Percentiles rank a stretch among this genome's conserved stretches.
phyloP scores from a whole-genome alignment of 2,888 invertebrate genomes.

The Diplolepis rosae region DNA sequence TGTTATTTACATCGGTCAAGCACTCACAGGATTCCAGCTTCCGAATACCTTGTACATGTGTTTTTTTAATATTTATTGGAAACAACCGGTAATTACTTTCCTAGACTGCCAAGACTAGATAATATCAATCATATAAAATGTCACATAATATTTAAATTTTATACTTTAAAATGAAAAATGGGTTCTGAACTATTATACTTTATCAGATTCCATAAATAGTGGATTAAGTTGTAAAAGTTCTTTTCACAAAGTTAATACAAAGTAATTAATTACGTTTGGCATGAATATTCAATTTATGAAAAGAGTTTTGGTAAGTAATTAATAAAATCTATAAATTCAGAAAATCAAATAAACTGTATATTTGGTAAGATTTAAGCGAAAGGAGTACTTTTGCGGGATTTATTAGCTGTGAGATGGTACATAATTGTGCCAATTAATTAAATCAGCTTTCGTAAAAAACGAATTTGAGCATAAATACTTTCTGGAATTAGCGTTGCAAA shows the following conservation, averaged over 20 bases:
- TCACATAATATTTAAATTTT: too few relatives aligned
- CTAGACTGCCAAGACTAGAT: too few relatives aligned
- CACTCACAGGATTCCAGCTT: slow-evolving; percentile 39
- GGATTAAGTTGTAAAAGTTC: too few relatives aligned
- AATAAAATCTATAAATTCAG: background rate
- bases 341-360: background rate
- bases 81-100: background rate
- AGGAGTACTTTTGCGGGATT: slow-evolving; percentile 2
- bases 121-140: too few relatives aligned
- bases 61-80: slow-evolving; percentile 8
- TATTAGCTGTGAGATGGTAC: slow-evolving; percentile 25
- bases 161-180: too few relatives aligned
- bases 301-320: too few relatives aligned
- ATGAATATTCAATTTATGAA: background rate
- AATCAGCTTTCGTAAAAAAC: slow-evolving; percentile 14
- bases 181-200: too few relatives aligned
- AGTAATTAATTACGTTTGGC: background rate
- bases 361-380: background rate
- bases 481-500: slow-evolving; percentile 27
- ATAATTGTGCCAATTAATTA: slow-evolving; percentile 28
- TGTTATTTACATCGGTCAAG: slow-evolving; percentile 54
- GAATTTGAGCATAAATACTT: slow-evolving; percentile 14
- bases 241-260: background rate
- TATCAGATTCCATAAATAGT: too few relatives aligned
- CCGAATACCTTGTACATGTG: background rate